phyloP scores from a whole-genome alignment of 2,797 vertebrate genomes.

The Anniella stebbinsi region DNA sequence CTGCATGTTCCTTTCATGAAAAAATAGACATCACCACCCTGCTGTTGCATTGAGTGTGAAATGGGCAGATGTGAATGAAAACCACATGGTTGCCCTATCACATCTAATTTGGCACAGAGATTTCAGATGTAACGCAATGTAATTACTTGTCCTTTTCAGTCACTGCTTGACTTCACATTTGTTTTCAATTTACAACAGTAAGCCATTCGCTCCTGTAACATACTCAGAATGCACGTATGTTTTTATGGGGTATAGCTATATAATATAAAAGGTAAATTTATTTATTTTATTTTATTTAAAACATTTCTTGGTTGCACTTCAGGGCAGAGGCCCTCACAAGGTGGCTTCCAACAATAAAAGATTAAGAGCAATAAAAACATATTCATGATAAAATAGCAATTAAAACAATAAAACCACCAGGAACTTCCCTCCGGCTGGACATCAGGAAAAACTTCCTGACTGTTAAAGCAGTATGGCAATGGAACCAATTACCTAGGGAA shows the following conservation, averaged over 20 bases:
- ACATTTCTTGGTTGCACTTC: too few species aligned
- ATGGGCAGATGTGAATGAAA: background rate
- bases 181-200: background rate
- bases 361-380: too few species aligned
- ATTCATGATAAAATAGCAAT: too few species aligned
- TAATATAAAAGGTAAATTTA: background rate
- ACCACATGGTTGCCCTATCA: background rate
- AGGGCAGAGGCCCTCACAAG: too few species aligned
- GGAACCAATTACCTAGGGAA: too few species aligned
- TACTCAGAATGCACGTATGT: background rate
- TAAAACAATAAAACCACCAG: too few species aligned
- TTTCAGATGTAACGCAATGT: background rate
- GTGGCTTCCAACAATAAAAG: too few species aligned
- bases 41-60: background rate
- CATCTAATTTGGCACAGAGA: background rate
- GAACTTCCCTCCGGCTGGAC: too few species aligned
- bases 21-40: background rate
- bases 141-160: background rate
- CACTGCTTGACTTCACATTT: background rate
- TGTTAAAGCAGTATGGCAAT: too few species aligned
- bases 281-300: too few species aligned
- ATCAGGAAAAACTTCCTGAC: too few species aligned
- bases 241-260: background rate
- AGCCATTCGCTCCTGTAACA: background rate
- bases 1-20: slow-evolving; percentile 1